Conservation (phyloP, 2,797 vertebrate species). For the Fistularia tabacaria region DNA sequence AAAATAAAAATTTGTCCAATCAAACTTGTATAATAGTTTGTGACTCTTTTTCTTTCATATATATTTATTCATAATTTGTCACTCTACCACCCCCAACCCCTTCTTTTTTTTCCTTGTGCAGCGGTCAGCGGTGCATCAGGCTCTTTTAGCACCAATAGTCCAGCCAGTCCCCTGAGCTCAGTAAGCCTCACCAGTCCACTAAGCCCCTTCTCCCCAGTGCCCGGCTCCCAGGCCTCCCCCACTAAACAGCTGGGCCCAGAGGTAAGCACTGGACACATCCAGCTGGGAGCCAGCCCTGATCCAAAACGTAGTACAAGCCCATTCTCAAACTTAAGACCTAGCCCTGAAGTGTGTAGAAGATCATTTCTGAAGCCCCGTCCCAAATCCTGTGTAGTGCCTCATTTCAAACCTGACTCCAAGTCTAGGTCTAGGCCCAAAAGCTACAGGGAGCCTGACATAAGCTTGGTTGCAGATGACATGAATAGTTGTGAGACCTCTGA, state of each 20-base stretch:
- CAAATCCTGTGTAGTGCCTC: conserved; percentile 31
- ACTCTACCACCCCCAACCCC: background rate
- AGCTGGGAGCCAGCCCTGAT: conserved; percentile 10
- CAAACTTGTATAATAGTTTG: too few relatives aligned
- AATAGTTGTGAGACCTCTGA: conserved; percentile 11
- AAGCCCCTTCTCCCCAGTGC: conserved; percentile 91
- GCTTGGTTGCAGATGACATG: conserved; percentile 6
- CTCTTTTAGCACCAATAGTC: conserved; percentile 94
- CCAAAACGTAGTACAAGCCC: conserved; percentile 7
- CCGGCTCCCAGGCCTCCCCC: conserved; percentile 87
- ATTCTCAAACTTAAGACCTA: conserved; percentile 14
- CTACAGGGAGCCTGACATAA: conserved; percentile 27
- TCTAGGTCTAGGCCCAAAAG: conserved; percentile 29
- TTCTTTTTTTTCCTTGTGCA: conserved; percentile 41
- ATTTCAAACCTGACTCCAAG: conserved; percentile 18
- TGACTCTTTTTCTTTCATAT: too few relatives aligned
- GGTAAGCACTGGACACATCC: conserved; percentile 78
- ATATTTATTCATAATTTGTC: background rate
- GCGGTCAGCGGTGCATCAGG: conserved; percentile 81
- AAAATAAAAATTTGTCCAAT: too few relatives aligned
- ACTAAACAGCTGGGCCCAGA: conserved; percentile 84
- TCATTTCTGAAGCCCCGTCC: conserved; percentile 31
- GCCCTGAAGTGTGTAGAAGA: conserved; percentile 25
- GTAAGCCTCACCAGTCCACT: conserved; percentile 92
- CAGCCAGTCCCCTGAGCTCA: conserved; percentile 93